Evolutionary conservation across 2,113 vertebrate species (phyloP).

Genomic region (Romanogobio albipinnatus): DNA sequence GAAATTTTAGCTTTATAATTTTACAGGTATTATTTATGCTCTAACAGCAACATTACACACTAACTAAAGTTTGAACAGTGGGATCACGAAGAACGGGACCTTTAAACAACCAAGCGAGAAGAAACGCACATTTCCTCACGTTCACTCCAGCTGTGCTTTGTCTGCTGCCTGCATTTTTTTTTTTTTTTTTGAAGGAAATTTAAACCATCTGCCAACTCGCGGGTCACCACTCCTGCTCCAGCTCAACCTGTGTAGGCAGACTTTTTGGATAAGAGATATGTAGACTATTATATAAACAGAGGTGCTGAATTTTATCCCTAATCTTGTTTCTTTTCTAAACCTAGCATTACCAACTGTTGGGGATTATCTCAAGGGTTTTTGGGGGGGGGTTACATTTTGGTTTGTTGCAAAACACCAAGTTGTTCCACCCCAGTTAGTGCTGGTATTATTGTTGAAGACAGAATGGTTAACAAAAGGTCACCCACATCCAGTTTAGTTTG

Average conservation of each 20-base stretch:
- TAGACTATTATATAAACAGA: constrained; percentile 46
- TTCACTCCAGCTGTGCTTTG: constrained; percentile 7
- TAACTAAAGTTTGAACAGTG: too few species aligned
- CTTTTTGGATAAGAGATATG: constrained; percentile 11
- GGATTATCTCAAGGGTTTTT: constrained; percentile 21
- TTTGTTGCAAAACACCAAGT: constrained; percentile 22
- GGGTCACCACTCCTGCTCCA: not conserved
- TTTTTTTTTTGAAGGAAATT: not conserved
- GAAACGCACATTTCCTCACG: constrained; percentile 1
- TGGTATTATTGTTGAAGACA: constrained; percentile 5
- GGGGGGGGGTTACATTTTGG: not conserved
- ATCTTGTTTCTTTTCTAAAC: constrained; percentile 49
- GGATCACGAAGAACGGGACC: too few species aligned
- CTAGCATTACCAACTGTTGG: constrained; percentile 30
- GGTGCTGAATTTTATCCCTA: constrained; percentile 35
- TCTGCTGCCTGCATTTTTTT: constrained; percentile 19
- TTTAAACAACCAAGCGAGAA: constrained; percentile 8
- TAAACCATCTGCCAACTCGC: constrained; percentile 12
- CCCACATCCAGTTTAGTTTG: not conserved
- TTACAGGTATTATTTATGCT: too few species aligned
- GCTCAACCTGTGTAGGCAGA: constrained; percentile 12
- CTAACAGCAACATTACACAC: too few species aligned
- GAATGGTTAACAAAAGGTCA: constrained; percentile 33
- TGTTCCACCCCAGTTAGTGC: not conserved
- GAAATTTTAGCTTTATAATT: too few species aligned